Base-by-base conservation (phyloP, 2,113 vertebrate species). In the Dipodomys merriami region DNA sequence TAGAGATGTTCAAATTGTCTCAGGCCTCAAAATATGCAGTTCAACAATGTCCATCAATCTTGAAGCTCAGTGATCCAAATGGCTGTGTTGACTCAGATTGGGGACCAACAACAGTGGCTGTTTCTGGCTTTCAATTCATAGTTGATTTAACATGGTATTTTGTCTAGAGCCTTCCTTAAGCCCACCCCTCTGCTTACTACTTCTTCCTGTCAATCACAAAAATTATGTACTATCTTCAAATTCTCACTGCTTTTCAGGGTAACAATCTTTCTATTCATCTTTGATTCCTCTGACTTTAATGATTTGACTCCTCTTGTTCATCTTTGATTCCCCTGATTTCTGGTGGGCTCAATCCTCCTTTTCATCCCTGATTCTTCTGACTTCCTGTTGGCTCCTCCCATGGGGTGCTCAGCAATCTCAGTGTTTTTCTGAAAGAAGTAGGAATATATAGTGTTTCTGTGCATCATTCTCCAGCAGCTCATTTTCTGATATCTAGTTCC, bases 391-490 rank as follows among this genome's bases (percentile, higher is more conserved):
- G 65, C 8, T 20, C 67, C 71, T n/a, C 6, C 35, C 2, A 5
- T 2, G 6, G 27, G 53, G 39, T 20, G 30, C 67, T 73, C 49
- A 53, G 49, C 16, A 46, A 44, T 25, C 23, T 33, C 71, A 65
- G 39, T 30, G 18, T 22, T 83, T 81, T 82, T 86, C 69, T 83
- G 67, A 77, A 95, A 76, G 77, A 88, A 91, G 27, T 27, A 76
- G 57, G 16, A 79, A 83, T 65, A 33, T 9, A n/a, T 39, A 79
- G 7, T 91, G 27, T 72, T 77, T 81, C 64, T 65, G 10, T 7
- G 74, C 35, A 64, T 57, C 2, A 7, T 39, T 84, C 44, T 64
- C 82, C 5, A 53, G 15, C 29, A 78, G 53, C 18, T 78, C 53
- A 29, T 78, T 23, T 46, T 11, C n/a, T 74, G 29, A 49, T 60